Conservation (phyloP, 2,113 vertebrate species). For the Ailuropoda melanoleuca region DNA sequence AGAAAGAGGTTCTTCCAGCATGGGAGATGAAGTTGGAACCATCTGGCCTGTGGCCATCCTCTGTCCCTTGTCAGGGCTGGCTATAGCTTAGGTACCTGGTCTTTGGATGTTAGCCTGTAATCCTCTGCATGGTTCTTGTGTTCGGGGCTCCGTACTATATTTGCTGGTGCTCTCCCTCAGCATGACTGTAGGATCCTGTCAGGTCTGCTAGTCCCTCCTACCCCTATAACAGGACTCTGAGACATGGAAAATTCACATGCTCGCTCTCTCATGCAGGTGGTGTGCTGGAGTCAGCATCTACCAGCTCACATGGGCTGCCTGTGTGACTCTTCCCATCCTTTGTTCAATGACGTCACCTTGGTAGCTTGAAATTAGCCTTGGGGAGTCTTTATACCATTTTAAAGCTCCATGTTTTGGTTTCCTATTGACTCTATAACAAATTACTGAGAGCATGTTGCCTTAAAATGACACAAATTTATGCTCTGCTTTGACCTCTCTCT, state of each 20-base stretch:
- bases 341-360: background rate
- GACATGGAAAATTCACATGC: background rate
- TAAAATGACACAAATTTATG: background rate
- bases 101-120: background rate
- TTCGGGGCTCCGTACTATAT: background rate
- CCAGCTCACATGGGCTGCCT: background rate
- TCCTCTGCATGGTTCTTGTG: background rate
- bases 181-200: background rate
- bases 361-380: background rate
- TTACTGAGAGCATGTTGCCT: background rate
- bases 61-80: no score
- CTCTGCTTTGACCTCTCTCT: background rate
- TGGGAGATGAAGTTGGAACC: background rate
- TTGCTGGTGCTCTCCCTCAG: background rate
- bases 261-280: accelerated
- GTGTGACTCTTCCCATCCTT: background rate
- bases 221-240: background rate
- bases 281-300: background rate
- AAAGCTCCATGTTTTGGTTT: background rate
- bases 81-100: background rate
- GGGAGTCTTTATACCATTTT: background rate
- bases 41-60: background rate
- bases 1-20: background rate
- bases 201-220: no score
- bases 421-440: background rate